Evolutionary conservation across 2,113 vertebrate species (phyloP).

Genomic region (Epinephelus moara): DNA sequence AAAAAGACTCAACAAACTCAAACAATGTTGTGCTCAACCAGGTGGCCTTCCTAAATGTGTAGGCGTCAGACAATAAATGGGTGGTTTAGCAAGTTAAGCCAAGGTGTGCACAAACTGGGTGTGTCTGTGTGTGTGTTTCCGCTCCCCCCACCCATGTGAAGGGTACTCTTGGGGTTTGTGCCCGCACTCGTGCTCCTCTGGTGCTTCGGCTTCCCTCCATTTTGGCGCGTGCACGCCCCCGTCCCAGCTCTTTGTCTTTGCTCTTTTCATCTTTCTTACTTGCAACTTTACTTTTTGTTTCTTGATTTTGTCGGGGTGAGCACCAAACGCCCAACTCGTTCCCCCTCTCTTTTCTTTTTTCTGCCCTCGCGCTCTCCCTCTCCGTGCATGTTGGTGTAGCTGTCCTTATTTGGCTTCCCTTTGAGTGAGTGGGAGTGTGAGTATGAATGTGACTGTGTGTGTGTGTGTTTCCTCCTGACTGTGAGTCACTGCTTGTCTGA

Average conservation of each 20-base stretch:
- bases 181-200: conserved; percentile 54
- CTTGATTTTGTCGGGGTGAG: conserved; percentile 23
- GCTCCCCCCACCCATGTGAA: conserved; percentile 66
- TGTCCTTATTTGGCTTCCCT: conserved; percentile 88
- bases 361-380: conserved; percentile 55
- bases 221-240: neutral
- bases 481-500: conserved; percentile 87
- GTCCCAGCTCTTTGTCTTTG: neutral
- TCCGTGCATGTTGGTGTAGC: conserved; percentile 68
- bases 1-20: neutral
- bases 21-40: conserved; percentile 32
- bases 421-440: conserved; percentile 73
- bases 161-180: conserved; percentile 57
- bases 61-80: conserved; percentile 68
- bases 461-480: conserved; percentile 86
- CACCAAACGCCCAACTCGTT: conserved; percentile 23
- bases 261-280: conserved; percentile 3
- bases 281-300: conserved; percentile 3
- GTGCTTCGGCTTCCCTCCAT: conserved; percentile 31
- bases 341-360: conserved; percentile 21
- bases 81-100: conserved; percentile 73
- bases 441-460: conserved; percentile 72
- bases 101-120: conserved; percentile 79
- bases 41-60: conserved; percentile 53
- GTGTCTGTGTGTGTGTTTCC: conserved; percentile 70